Base-by-base conservation (phyloP, 2,888 invertebrate genomes). In the Prionchulus punctatus region DNA sequence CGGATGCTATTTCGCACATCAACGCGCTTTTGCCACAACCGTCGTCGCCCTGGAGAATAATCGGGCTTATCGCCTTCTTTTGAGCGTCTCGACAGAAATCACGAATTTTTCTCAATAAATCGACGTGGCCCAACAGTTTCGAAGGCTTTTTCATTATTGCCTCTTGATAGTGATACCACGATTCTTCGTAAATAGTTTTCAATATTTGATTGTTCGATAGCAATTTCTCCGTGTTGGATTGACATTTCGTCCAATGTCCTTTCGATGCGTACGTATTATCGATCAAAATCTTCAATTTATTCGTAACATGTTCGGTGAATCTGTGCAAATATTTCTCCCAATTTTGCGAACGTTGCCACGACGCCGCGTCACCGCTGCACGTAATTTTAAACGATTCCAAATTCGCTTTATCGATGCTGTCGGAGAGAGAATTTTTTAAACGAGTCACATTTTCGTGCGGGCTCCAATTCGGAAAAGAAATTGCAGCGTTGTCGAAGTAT, bases 21-120 rank as follows among this genome's bases (percentile, higher is more conserved):
- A 59, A n/a, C 31, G 62, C 58, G 18, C 64, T 64, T 57, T 62
- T 64, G 7, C 65, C 65, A 7, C 45, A 52, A 31, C 65, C 65
- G 1, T 60, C 53, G 1, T 57, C 58, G 25, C 65, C 66, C 15
- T 36, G 36, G 2, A 43, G 27, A n/a, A 47, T 25, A 3, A 25
- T 27, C 18, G 23, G 47, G n/a, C n/a, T 25, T 2, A 23, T 12
- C 55, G 53, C 27, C 27, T 55, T 55, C 18, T 30, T 7, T 28
- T 15, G 36, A 26, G 30, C 52, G 4, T 15, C 18, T 48, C 51
- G 25, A 21, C 27, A 25, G 4, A 30, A 12, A 27, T 43, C 48
- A 15, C 31, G 4, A 21, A 55, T 53, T 53, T 36, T 18, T 3
- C 25, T 26, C 51, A 53, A 36, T 21, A 53, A 7, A 56, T 43